Conservation (phyloP, 2,888 invertebrate genomes). For the Abrostola tripartita region DNA sequence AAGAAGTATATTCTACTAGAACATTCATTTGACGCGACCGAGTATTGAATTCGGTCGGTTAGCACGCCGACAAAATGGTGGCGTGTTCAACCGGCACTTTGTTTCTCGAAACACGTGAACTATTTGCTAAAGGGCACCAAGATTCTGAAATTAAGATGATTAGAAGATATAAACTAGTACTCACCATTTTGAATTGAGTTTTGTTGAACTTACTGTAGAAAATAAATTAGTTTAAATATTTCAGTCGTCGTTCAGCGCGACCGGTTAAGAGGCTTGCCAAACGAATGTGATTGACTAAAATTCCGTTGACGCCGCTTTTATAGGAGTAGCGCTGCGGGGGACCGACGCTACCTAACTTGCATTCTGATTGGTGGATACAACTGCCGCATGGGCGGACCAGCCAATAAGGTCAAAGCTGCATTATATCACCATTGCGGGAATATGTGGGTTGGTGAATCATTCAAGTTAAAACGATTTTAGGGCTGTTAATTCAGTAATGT, state of each 20-base stretch:
- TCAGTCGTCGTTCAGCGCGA: slow-evolving; percentile 89
- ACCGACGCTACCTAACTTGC: slow-evolving; percentile 80
- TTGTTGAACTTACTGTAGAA: slow-evolving; percentile 82
- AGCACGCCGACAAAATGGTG: slow-evolving; percentile 81
- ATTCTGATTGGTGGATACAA: slow-evolving; percentile 82
- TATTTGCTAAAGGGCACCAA: slow-evolving; percentile 14
- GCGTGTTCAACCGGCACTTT: slow-evolving; percentile 73
- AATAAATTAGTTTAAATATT: slow-evolving; percentile 79
- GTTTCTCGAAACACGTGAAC: slow-evolving; percentile 39
- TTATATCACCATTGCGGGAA: slow-evolving; percentile 86
- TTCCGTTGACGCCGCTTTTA: slow-evolving; percentile 87
- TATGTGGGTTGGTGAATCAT: slow-evolving; percentile 82
- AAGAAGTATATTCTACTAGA: slow-evolving; percentile 11
- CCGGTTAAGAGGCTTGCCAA: slow-evolving; percentile 92
- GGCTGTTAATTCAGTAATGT: slow-evolving; percentile 44
- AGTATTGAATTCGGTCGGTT: slow-evolving; percentile 54
- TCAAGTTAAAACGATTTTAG: slow-evolving; percentile 59
- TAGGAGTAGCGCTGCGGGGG: slow-evolving; percentile 83
- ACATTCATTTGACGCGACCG: slow-evolving; percentile 6
- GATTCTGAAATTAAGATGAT: slow-evolving; percentile 29
- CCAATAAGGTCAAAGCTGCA: slow-evolving; percentile 83
- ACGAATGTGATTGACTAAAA: slow-evolving; percentile 88
- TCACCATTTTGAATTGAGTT: slow-evolving; percentile 86
- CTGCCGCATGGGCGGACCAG: slow-evolving; percentile 81
- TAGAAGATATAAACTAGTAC: slow-evolving; percentile 58